These are phyloP conservation scores for Ashinkailepas kermadecensis DNA, from an alignment of 2,888 invertebrate species.

Conservation along the genomic window DNA sequence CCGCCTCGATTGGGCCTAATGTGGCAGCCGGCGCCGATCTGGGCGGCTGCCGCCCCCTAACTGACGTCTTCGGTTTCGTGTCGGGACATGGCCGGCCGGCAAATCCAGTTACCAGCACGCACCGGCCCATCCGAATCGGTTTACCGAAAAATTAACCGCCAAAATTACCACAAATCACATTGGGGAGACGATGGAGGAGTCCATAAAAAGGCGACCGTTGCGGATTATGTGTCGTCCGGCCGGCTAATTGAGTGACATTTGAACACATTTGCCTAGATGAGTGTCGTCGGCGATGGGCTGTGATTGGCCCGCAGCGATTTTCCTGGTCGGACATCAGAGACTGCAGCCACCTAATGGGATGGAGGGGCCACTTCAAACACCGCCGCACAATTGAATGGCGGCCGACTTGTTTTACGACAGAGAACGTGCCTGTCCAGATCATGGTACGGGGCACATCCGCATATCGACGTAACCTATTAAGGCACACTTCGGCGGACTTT, in stretches of 20 bases:
- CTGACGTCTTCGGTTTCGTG: neutral
- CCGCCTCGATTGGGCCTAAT: neutral
- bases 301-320: neutral
- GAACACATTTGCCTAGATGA: constrained; percentile 19
- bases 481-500: neutral
- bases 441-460: neutral
- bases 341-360: neutral
- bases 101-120: constrained; percentile 9
- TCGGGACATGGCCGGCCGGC: neutral
- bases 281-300: constrained; percentile 2
- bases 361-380: neutral
- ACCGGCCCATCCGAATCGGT: neutral
- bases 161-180: constrained; percentile 18
- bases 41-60: neutral
- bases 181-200: constrained; percentile 16
- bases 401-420: neutral
- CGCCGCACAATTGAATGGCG: constrained; percentile 1
- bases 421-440: neutral
- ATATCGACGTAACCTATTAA: neutral
- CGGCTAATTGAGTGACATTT: constrained; percentile 19
- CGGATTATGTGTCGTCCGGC: constrained; percentile 12
- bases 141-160: constrained; percentile 16
- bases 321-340: neutral
- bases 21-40: neutral
- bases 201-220: constrained; percentile 8